phyloP scores from a whole-genome alignment of 2,113 vertebrate species.

The Collichthys lucidus region DNA sequence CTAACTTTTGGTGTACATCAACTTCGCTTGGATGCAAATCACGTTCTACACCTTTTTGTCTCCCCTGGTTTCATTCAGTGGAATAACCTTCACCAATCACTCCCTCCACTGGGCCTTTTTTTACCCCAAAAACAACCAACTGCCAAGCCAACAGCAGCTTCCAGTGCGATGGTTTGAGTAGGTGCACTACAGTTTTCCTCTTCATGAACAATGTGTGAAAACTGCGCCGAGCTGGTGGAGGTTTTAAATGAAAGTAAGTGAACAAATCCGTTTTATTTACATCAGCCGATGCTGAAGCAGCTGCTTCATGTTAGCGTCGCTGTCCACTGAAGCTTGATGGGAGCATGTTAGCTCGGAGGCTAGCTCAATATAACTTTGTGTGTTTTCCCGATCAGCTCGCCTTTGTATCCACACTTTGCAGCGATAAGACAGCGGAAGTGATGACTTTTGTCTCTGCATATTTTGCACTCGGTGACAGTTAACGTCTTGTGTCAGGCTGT shows the following conservation, averaged over 20 bases:
- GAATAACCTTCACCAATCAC: constrained; percentile 80
- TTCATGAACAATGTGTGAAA: constrained; percentile 98
- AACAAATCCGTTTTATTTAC: constrained; percentile 9
- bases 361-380: constrained; percentile 64
- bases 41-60: constrained; percentile 32
- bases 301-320: constrained; percentile 50
- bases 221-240: constrained; percentile 99
- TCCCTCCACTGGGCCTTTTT: constrained; percentile 71
- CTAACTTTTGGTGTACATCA: constrained; percentile 53
- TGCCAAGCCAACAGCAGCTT: constrained; percentile 79
- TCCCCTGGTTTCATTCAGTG: constrained; percentile 67
- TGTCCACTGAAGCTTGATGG: constrained; percentile 27
- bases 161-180: constrained; percentile 87
- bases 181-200: constrained; percentile 71
- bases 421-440: background rate
- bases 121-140: constrained; percentile 76
- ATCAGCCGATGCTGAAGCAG: constrained; percentile 11
- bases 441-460: background rate
- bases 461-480: constrained; percentile 3
- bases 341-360: constrained; percentile 48
- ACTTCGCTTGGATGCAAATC: constrained; percentile 66
- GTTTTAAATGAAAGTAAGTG: constrained; percentile 99
- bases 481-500: background rate
- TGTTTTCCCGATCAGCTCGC: background rate
- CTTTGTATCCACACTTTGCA: background rate